Base-by-base conservation (phyloP, 2,797 vertebrate genomes). In the Mormyrus proboscirostris region DNA sequence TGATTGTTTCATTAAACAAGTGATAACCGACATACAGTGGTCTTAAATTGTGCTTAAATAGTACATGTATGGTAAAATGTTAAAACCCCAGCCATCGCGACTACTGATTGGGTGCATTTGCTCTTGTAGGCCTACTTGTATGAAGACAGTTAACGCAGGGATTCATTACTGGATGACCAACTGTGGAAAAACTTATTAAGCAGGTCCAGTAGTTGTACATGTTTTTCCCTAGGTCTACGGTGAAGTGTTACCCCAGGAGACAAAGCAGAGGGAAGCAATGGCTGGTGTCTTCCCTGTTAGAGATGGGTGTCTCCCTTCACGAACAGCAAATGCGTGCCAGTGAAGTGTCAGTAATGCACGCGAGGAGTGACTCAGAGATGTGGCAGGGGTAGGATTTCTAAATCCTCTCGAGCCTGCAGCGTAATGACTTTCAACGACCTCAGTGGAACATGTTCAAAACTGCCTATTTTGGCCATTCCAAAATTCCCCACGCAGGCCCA, bases 341-440 rank as follows among this genome's bases (percentile, higher is more conserved):
- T 19, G 5, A 79, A 79, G 38, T 41, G 73, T 79, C 73, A 16
- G 33, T 79, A 41, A 44, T 79, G 2, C 73, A 79, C 38, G 16
- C 33, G 69, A 5, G 2, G 33, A 79, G 38, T 79, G 73, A 79
- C 33, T 79, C 73, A 79, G 4, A 29, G 33, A 73, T 73, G 69
- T 73, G 69, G 9, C 29, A 25, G 2, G 79, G n/a, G 47, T 19
- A 25, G 82, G 7, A 84, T 50, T 47, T 50, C 82, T 19, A 84
- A 84, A 84, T 84, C 82, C 82, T 25, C n/a, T 25, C 25, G n/a
- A 22, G 82, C 82, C 82, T 84, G 19, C n/a, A 22, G 82, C 82
- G 10, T 50, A 84, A 82, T 82, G 76, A 82, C 76, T 69, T 47
- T 41, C 76, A 82, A 84, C n/a, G 82, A 84, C 82, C 82, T 47